Evolutionary conservation across 2,113 vertebrate species (phyloP).

Genomic region (Bubo bubo): DNA sequence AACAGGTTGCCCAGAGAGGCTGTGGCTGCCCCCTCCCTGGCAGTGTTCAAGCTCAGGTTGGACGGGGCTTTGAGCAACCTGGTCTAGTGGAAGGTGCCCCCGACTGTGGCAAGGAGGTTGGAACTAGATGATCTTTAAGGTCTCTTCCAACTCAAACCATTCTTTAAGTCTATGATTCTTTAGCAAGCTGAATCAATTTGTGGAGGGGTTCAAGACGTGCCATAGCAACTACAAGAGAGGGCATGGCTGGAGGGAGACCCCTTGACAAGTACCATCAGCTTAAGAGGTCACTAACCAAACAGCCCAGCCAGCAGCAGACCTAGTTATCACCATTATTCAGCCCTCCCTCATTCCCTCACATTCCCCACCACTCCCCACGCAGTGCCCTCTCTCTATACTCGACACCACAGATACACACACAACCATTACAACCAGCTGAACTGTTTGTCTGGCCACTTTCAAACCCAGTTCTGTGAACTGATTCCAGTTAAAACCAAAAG

Average conservation of each 20-base stretch:
- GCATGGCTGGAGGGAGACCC: not conserved
- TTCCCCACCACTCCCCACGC: accelerated
- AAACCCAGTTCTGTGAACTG: not conserved
- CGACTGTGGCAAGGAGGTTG: too few relatives aligned
- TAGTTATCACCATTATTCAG: not conserved
- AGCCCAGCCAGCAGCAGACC: not conserved
- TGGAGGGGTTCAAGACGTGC: not conserved
- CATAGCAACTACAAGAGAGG: not conserved
- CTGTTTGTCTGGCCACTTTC: not conserved
- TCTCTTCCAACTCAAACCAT: too few relatives aligned
- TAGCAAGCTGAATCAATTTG: not conserved
- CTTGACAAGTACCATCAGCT: not conserved
- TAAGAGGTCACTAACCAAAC: not conserved
- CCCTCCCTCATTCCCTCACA: not conserved
- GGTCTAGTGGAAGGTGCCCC: too few relatives aligned
- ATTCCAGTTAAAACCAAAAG: not conserved
- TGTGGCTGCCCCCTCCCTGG: too few relatives aligned
- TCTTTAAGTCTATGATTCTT: not conserved
- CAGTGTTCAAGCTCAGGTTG: too few relatives aligned
- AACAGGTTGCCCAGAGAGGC: too few relatives aligned
- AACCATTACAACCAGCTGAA: accelerated
- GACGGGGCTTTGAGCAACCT: too few relatives aligned
- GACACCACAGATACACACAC: accelerated
- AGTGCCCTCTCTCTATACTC: not conserved
- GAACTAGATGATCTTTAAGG: too few relatives aligned